These are phyloP conservation scores for Rhyacophila brunnea DNA, from an alignment of 1,140 invertebrate species.

Conservation along the genomic window DNA sequence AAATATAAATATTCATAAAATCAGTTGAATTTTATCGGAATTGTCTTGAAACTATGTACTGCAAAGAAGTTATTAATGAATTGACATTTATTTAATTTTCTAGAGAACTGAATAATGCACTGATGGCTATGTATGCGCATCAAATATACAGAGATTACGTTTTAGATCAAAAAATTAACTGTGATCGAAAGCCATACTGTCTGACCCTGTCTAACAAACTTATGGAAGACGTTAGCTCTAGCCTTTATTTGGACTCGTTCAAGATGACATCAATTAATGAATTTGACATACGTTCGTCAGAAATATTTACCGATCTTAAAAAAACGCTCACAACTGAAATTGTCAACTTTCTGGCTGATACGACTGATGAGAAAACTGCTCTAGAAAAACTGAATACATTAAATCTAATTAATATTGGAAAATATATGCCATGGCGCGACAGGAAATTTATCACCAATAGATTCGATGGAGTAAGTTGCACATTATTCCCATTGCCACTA, in stretches of 20 bases:
- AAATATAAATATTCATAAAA: too few relatives aligned
- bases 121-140: constrained; percentile 20
- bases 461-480: neutral
- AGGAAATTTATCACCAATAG: constrained; percentile 4
- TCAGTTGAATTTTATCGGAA: too few relatives aligned
- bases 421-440: constrained; percentile 19
- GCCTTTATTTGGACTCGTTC: constrained; percentile 13
- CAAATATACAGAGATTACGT: constrained; percentile 14
- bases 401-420: constrained; percentile 1
- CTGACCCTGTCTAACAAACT: constrained; percentile 5
- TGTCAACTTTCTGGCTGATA: neutral
- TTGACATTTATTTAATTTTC: too few relatives aligned
- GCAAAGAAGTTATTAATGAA: too few relatives aligned
- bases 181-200: constrained; percentile 5
- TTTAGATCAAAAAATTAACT: constrained; percentile 8
- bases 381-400: constrained; percentile 4
- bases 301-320: constrained; percentile 14
- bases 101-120: constrained; percentile 9
- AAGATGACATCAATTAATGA: neutral
- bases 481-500: too few relatives aligned
- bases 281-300: constrained; percentile 1
- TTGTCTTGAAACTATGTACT: too few relatives aligned
- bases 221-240: constrained; percentile 17
- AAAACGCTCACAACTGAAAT: constrained; percentile 6
- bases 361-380: neutral